A percentile compares a stretch with the other conserved stretches of the same genome.
Conservation (phyloP, 2,113 vertebrate species). For the Lipotes vexillifer region DNA sequence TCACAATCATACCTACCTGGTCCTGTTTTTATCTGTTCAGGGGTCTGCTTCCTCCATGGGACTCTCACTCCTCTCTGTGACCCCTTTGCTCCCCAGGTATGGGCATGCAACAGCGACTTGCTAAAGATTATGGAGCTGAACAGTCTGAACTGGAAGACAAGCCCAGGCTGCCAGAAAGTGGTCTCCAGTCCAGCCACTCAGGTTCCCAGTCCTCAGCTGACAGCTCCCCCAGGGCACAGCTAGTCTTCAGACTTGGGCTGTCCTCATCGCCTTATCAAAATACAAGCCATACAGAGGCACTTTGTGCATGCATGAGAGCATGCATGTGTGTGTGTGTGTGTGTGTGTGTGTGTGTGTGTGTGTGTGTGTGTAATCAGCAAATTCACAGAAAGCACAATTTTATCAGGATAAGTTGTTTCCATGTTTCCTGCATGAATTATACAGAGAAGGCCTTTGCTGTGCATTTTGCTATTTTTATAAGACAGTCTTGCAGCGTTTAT, state of each 20-base stretch:
- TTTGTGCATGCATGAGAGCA: neutral
- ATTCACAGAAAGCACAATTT: constrained; percentile 45
- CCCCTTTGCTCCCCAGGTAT: neutral
- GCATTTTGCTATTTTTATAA: constrained; percentile 60
- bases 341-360: neutral
- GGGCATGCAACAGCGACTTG: neutral
- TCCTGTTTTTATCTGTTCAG: neutral
- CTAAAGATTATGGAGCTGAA: neutral
- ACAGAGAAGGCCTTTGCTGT: neutral
- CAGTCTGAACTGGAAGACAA: neutral
- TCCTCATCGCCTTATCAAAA: neutral
- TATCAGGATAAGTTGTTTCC: constrained; percentile 20
- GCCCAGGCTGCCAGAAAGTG: neutral
- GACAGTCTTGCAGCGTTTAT: constrained; percentile 48
- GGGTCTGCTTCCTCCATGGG: neutral
- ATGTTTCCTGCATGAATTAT: constrained; percentile 64
- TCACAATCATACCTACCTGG: neutral
- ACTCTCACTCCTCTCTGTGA: neutral
- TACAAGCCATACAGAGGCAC: neutral
- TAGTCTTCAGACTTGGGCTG: neutral
- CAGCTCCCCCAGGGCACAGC: neutral
- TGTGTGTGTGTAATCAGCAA: neutral
- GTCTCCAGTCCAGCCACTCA: neutral
- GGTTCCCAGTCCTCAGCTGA: neutral
- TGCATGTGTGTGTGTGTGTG: neutral